Evolutionary conservation across 2,888 invertebrate species (phyloP).

Genomic region (Pristionchus japonicus): DNA sequence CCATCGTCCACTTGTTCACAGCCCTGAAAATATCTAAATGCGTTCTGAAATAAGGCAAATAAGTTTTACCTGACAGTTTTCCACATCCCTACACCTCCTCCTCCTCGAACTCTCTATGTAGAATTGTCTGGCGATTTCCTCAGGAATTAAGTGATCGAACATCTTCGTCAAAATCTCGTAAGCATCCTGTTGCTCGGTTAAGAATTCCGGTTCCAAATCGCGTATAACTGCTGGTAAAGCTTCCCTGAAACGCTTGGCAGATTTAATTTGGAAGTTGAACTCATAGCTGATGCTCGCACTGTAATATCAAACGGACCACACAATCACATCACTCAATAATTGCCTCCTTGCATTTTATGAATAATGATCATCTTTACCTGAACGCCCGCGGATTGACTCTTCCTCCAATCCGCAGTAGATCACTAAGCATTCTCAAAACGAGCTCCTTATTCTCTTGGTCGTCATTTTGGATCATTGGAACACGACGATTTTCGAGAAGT

Average conservation of each 20-base stretch:
- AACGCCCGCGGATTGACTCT: background rate
- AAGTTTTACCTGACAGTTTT: background rate
- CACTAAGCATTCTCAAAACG: background rate
- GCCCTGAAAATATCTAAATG: background rate
- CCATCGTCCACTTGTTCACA: background rate
- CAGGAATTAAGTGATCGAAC: background rate
- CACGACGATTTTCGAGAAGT: background rate
- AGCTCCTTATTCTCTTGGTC: background rate
- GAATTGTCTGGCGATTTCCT: background rate
- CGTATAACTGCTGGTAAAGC: background rate
- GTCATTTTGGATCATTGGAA: background rate
- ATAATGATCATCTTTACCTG: background rate
- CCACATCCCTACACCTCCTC: background rate
- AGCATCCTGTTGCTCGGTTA: background rate
- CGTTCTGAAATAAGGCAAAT: background rate
- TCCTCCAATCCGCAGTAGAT: background rate
- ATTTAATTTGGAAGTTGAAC: no score
- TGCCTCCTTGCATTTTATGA: no score
- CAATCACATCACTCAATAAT: no score
- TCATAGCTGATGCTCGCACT: no score
- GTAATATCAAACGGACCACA: no score
- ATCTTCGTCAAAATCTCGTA: slow-evolving; percentile 14
- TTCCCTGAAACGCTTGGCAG: background rate
- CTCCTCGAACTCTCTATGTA: background rate
- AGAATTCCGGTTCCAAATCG: background rate